Conservation (phyloP, 2,888 invertebrate genomes). For the Griposia aprilina region DNA sequence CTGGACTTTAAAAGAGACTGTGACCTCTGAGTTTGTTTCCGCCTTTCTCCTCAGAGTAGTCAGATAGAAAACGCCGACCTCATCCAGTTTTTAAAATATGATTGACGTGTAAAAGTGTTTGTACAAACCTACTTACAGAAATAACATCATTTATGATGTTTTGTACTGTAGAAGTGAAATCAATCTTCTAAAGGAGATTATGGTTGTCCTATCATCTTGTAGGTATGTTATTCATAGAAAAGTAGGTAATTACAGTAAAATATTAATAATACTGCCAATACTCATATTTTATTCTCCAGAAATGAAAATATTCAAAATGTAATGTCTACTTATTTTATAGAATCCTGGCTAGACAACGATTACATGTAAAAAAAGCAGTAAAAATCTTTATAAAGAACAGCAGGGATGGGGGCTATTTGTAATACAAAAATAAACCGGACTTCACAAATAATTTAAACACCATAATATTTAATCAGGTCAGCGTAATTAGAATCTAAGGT, state of each 20-base stretch:
- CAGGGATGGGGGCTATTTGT: background rate
- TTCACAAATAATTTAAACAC: background rate
- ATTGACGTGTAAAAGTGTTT: no score
- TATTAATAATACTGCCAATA: background rate
- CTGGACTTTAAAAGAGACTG: no score
- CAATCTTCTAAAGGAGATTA: background rate
- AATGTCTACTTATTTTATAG: background rate
- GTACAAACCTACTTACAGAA: no score
- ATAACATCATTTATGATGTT: no score
- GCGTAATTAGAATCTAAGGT: background rate
- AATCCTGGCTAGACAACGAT: background rate
- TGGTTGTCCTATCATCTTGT: background rate
- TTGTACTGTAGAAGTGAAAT: background rate
- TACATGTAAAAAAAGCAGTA: background rate
- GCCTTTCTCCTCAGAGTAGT: no score
- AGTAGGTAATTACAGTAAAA: background rate
- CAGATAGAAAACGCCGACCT: no score
- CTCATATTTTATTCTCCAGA: background rate
- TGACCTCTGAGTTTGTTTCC: no score
- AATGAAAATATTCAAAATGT: background rate
- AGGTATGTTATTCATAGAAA: background rate
- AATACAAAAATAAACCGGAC: background rate
- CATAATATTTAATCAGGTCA: no score
- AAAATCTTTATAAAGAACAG: background rate
- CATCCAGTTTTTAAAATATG: no score